Evolutionary conservation across 2,888 invertebrate species (phyloP).

Genomic region (Diarsia dahlii): DNA sequence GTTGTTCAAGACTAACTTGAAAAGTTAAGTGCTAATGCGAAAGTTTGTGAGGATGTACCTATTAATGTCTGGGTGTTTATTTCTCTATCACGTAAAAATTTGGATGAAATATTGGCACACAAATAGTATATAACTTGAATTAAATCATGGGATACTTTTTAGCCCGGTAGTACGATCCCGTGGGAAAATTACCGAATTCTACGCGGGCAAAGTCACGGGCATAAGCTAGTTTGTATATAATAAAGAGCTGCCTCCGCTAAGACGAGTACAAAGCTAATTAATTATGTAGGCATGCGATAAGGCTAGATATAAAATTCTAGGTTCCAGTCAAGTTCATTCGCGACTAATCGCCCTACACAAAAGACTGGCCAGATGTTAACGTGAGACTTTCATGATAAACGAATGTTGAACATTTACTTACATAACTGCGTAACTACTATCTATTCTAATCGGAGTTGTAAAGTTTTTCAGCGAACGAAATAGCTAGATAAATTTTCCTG

Average conservation of each 20-base stretch:
- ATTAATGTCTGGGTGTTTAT: too few species aligned
- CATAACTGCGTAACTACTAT: slow-evolving; percentile 19
- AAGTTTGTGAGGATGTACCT: too few species aligned
- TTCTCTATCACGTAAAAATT: too few species aligned
- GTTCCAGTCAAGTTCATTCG: slow-evolving; percentile 16
- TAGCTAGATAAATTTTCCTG: too few species aligned
- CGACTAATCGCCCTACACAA: slow-evolving; percentile 33
- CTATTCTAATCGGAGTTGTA: slow-evolving; percentile 33
- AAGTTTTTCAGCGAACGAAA: slow-evolving; percentile 11
- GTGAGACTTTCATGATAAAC: slow-evolving; percentile 42
- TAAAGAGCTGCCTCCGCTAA: slow-evolving; percentile 1
- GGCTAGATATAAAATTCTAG: slow-evolving; percentile 13
- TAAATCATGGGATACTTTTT: too few species aligned
- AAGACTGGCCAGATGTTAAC: slow-evolving; percentile 45
- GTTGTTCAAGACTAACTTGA: slow-evolving; percentile 32
- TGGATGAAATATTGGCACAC: too few species aligned
- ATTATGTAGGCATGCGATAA: slow-evolving; percentile 17
- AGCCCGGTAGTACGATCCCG: too few species aligned
- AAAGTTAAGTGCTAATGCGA: slow-evolving; percentile 7
- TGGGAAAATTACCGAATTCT: too few species aligned
- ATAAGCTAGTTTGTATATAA: not conserved
- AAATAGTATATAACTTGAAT: too few species aligned
- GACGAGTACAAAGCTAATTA: slow-evolving; percentile 5
- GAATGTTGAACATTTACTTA: slow-evolving; percentile 30
- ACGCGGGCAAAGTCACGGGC: too few species aligned